Evolutionary conservation across 2,888 invertebrate genomes (phyloP).

Genomic region (Lathronympha strigana): DNA sequence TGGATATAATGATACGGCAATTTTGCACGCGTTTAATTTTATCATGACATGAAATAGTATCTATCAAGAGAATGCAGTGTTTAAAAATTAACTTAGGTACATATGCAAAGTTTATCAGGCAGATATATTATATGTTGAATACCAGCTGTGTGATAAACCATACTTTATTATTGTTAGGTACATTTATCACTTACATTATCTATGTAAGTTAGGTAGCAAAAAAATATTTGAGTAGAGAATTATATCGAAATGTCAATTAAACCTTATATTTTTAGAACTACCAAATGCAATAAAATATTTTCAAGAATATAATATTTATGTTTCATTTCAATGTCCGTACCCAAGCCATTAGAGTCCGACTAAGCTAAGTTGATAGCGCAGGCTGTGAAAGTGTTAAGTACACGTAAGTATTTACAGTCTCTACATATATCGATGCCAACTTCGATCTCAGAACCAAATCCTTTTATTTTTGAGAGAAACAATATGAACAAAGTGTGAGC

Average conservation of each 20-base stretch:
- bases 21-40: conserved; percentile 3
- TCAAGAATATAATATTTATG: neutral
- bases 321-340: too few species aligned
- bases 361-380: too few species aligned
- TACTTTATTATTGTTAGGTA: neutral
- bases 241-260: conserved; percentile 39
- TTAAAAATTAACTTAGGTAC: neutral
- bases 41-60: neutral
- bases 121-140: neutral
- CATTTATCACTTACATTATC: neutral
- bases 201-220: conserved; percentile 4
- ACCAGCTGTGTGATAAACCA: neutral
- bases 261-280: conserved; percentile 29
- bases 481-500: too few species aligned
- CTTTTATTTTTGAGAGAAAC: too few species aligned
- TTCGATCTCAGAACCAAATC: too few species aligned
- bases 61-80: neutral
- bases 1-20: neutral
- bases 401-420: too few species aligned
- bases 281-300: conserved; percentile 38
- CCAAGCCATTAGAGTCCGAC: too few species aligned
- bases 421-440: too few species aligned
- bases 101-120: neutral
- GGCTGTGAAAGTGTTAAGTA: too few species aligned
- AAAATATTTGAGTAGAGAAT: conserved; percentile 18